Percentiles rank a stretch among this genome's conserved stretches.
Conservation (phyloP, 2,888 invertebrate species). For the Ochropacha duplaris region DNA sequence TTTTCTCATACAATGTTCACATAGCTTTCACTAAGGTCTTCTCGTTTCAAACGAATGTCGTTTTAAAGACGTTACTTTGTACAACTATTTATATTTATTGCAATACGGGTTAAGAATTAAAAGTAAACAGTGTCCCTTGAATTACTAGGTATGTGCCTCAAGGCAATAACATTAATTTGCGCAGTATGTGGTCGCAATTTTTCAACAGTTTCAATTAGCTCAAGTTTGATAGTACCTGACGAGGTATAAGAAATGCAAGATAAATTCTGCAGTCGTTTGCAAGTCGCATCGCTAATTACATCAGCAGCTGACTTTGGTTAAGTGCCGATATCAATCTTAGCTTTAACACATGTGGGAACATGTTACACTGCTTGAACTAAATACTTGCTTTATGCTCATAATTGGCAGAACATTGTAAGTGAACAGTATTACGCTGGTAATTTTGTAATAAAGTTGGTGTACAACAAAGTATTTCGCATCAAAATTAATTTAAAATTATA, state of each 20-base stretch:
- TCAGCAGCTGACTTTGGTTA: conserved; percentile 65
- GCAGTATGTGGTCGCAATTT: conserved; percentile 65
- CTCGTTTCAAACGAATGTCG: conserved; percentile 25
- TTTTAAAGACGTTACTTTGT: conserved; percentile 33
- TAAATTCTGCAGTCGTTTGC: conserved; percentile 40
- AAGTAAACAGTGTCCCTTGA: conserved; percentile 37
- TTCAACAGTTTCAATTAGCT: conserved; percentile 67
- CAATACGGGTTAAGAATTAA: conserved; percentile 28
- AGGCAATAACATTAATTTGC: conserved; percentile 54
- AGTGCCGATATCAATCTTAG: conserved; percentile 67
- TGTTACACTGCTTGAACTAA: conserved; percentile 34
- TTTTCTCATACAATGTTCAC: conserved; percentile 24
- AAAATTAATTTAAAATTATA: background rate
- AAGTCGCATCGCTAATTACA: conserved; percentile 60
- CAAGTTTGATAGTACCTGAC: conserved; percentile 36
- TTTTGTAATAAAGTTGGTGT: background rate
- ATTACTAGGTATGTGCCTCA: conserved; percentile 34
- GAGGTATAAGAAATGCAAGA: conserved; percentile 44
- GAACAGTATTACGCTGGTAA: background rate
- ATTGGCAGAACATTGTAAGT: conserved; percentile 5
- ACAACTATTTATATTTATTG: conserved; percentile 28
- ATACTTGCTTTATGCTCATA: conserved; percentile 38
- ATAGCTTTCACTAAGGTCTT: conserved; percentile 14
- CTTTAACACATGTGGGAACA: conserved; percentile 51
- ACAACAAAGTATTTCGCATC: background rate